These are phyloP conservation scores for Lordiphosa collinella DNA, from an alignment of 1,140 invertebrate genomes.

Conservation along the genomic window DNA sequence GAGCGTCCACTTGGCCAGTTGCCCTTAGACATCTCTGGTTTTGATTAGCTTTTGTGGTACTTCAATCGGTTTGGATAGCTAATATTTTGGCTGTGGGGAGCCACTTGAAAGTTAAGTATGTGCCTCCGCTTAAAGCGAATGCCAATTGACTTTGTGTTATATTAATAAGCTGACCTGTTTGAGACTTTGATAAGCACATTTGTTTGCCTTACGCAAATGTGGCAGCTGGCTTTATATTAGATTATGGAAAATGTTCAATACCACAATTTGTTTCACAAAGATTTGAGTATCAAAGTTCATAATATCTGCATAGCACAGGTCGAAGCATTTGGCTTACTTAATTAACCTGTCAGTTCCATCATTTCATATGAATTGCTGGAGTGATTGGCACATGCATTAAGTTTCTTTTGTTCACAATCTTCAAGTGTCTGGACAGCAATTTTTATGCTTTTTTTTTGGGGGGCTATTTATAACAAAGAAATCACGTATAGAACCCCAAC, in stretches of 20 bases:
- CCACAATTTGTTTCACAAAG: background rate
- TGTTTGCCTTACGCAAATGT: constrained; percentile 12
- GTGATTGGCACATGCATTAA: constrained; percentile 10
- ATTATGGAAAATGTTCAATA: too few relatives aligned
- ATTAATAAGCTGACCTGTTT: constrained; percentile 41
- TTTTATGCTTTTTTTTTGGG: background rate
- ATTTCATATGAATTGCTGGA: background rate
- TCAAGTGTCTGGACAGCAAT: background rate
- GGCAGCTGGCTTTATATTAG: too few relatives aligned
- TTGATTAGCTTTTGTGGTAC: constrained; percentile 2
- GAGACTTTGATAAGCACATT: constrained; percentile 29
- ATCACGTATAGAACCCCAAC: constrained; percentile 32
- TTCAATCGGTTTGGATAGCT: constrained; percentile 33
- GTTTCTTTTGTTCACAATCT: background rate
- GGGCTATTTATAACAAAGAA: constrained; percentile 40
- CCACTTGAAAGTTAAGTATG: too few relatives aligned
- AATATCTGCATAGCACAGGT: too few relatives aligned
- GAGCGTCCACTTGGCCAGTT: constrained; percentile 32
- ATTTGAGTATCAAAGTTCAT: too few relatives aligned
- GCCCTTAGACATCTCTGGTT: constrained; percentile 12
- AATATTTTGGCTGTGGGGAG: constrained; percentile 49
- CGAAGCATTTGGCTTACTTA: constrained; percentile 23
- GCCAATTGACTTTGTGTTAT: constrained; percentile 41
- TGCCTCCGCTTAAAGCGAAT: constrained; percentile 53
- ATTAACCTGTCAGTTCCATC: constrained; percentile 40